Conservation (phyloP, 2,113 vertebrate genomes). For the Nibea coibor region DNA sequence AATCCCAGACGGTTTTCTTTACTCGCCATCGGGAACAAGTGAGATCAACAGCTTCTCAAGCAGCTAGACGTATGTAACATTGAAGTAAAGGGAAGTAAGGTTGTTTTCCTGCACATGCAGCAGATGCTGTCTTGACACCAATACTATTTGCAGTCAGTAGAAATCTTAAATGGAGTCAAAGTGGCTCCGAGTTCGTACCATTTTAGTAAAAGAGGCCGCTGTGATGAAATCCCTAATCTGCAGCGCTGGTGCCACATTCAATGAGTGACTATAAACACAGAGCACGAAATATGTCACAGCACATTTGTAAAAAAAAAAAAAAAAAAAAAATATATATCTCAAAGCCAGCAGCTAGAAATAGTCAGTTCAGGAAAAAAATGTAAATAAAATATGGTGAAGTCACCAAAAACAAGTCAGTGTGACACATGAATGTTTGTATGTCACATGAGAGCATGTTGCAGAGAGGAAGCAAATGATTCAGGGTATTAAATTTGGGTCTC, state of each 20-base stretch:
- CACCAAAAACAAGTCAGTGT: background rate
- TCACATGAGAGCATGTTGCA: background rate
- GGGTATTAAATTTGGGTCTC: background rate
- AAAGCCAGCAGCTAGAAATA: constrained; percentile 9
- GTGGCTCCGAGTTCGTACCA: background rate
- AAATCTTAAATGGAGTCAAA: background rate
- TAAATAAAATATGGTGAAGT: background rate
- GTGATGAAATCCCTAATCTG: background rate
- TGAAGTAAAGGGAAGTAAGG: background rate
- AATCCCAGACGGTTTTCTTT: background rate
- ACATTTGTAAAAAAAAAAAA: background rate
- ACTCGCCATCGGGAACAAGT: background rate
- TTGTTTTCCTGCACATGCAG: background rate
- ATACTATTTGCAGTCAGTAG: background rate
- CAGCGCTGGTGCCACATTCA: background rate
- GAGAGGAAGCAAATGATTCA: background rate
- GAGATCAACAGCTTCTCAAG: background rate
- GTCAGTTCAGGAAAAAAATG: background rate
- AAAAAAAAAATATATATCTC: background rate
- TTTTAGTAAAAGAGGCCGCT: background rate
- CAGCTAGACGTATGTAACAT: background rate
- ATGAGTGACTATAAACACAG: background rate
- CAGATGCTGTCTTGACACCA: background rate
- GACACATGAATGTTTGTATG: background rate
- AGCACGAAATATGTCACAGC: background rate